Evolutionary conservation across 1,140 invertebrate species (phyloP).

Genomic region (Rhopalosiphum maidis): DNA sequence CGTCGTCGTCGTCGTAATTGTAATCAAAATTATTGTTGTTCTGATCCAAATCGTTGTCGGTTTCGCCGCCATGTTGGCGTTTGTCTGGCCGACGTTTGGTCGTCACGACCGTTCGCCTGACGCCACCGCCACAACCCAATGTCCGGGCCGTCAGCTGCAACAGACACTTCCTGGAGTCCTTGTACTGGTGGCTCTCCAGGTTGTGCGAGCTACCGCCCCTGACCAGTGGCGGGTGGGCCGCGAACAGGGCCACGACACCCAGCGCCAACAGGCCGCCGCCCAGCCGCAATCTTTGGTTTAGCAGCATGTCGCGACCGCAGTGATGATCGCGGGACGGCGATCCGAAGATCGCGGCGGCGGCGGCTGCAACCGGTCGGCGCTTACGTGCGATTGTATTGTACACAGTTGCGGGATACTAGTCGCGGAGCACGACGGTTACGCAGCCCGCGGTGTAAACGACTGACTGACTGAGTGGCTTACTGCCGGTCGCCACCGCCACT

Average conservation of each 20-base stretch:
- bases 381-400: not conserved
- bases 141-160: not conserved
- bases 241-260: not conserved
- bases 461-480: not conserved
- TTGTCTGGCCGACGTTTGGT: not conserved
- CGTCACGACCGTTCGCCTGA: not conserved
- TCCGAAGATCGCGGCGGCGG: not conserved
- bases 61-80: not conserved
- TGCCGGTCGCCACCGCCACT: not conserved
- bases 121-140: not conserved
- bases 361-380: not conserved
- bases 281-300: not conserved
- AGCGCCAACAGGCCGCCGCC: not conserved
- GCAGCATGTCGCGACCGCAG: not conserved
- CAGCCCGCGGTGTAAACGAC: not conserved
- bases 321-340: not conserved
- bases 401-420: not conserved
- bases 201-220: constrained; percentile 4
- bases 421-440: constrained; percentile 13
- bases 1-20: constrained; percentile 37
- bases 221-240: not conserved
- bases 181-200: constrained; percentile 17
- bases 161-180: constrained; percentile 44
- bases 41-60: constrained; percentile 10
- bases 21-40: constrained; percentile 2